phyloP scores from a whole-genome alignment of 2,888 invertebrate genomes.

The Volucella bombylans region DNA sequence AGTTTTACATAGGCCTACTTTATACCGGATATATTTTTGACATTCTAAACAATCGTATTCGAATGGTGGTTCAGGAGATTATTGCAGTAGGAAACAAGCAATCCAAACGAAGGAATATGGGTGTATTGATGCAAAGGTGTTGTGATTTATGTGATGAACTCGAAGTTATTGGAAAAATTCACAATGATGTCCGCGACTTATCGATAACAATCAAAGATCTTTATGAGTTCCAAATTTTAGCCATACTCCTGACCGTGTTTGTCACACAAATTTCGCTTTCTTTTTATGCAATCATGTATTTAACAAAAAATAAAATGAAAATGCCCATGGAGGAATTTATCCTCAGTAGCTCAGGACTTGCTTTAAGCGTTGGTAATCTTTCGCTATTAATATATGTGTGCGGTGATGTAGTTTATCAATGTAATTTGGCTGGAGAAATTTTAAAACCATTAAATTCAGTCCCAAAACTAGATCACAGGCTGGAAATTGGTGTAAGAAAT shows the following conservation, averaged over 20 bases:
- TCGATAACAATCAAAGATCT: not conserved
- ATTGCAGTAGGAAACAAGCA: not conserved
- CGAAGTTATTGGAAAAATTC: constrained; percentile 44
- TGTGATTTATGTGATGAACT: constrained; percentile 30
- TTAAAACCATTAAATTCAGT: constrained; percentile 20
- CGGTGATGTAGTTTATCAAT: constrained; percentile 31
- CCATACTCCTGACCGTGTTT: constrained; percentile 23
- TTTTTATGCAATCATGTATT: constrained; percentile 36
- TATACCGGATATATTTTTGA: constrained; percentile 45
- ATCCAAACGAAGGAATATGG: not conserved
- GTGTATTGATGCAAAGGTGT: constrained; percentile 31
- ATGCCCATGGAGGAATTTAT: constrained; percentile 27
- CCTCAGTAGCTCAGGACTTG: not conserved
- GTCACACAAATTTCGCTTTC: constrained; percentile 24
- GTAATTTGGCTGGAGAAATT: constrained; percentile 29
- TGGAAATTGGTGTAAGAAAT: constrained; percentile 38
- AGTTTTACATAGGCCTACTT: constrained; percentile 38
- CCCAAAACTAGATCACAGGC: constrained; percentile 3
- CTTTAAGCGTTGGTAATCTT: constrained; percentile 11
- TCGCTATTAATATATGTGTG: constrained; percentile 38
- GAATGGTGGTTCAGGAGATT: constrained; percentile 18
- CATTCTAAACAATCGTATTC: constrained; percentile 28
- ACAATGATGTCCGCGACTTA: constrained; percentile 27
- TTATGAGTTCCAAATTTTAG: constrained; percentile 38
- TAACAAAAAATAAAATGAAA: constrained; percentile 8